A percentile compares a stretch with the other conserved stretches of the same genome.
Conservation (phyloP, 2,113 vertebrate genomes). For the Tor tambroides region DNA sequence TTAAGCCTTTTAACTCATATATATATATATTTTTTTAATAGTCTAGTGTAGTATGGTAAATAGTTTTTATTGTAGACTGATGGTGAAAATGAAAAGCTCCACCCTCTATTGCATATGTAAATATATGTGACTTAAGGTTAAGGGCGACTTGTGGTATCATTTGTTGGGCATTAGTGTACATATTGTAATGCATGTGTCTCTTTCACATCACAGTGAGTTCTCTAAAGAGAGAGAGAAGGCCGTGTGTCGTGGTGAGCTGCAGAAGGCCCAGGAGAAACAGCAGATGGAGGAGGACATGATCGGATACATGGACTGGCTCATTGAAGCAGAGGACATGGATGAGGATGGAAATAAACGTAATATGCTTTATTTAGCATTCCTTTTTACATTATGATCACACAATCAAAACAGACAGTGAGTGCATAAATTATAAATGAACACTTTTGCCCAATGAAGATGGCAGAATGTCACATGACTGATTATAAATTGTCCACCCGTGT, state of each 20-base stretch:
- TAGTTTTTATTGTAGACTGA: neutral
- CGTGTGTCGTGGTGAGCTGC: constrained; percentile 90
- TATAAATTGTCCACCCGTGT: neutral
- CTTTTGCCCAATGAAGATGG: neutral
- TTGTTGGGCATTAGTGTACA: neutral
- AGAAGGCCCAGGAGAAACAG: constrained; percentile 90
- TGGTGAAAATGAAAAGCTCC: neutral
- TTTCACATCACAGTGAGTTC: constrained; percentile 72
- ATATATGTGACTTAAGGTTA: neutral
- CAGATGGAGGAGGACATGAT: constrained; percentile 90
- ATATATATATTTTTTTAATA: neutral
- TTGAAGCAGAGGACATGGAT: constrained; percentile 83
- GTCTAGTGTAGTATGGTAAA: neutral
- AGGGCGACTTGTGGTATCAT: neutral
- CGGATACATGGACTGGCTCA: constrained; percentile 96
- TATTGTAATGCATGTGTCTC: neutral
- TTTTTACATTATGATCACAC: neutral
- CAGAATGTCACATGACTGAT: neutral
- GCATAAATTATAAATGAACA: neutral
- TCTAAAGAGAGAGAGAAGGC: constrained; percentile 84
- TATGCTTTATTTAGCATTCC: neutral
- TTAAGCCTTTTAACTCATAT: neutral
- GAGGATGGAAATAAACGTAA: constrained; percentile 78
- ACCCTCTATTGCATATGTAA: neutral
- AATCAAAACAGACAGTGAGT: neutral